Conservation (phyloP, 2,113 vertebrate species). For the Corythornis vintsioides region DNA sequence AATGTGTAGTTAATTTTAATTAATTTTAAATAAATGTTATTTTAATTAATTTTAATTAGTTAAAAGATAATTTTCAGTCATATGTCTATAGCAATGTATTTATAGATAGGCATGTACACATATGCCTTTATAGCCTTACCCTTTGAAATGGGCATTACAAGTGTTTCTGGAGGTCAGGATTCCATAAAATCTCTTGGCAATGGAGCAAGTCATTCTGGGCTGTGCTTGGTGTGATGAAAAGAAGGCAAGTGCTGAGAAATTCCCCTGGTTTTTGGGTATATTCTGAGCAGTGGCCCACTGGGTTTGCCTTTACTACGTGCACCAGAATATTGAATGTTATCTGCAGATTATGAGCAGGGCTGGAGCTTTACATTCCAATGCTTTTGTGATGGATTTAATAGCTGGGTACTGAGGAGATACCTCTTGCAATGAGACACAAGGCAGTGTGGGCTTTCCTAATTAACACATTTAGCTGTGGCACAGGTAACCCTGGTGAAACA, state of each 20-base stretch:
- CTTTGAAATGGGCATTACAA: background rate
- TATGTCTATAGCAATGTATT: background rate
- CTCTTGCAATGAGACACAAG: background rate
- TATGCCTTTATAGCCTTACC: background rate
- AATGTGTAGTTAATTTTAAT: no score
- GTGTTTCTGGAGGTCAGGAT: background rate
- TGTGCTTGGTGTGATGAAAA: background rate
- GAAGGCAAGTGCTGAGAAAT: background rate
- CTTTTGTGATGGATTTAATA: background rate
- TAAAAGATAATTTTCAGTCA: background rate
- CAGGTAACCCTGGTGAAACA: background rate
- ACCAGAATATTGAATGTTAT: background rate
- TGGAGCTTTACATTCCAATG: background rate
- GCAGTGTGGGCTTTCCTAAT: background rate
- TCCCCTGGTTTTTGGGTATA: background rate
- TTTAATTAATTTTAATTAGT: no score
- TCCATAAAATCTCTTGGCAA: background rate
- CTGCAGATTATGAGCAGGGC: background rate
- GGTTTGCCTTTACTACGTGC: background rate
- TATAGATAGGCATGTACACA: background rate
- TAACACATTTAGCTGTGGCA: background rate
- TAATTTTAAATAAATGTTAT: no score
- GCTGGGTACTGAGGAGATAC: background rate
- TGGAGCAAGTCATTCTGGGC: background rate
- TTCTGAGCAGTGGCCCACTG: background rate